Base-by-base conservation (phyloP, 1,140 invertebrate species). In the Trichogramma pretiosum region DNA sequence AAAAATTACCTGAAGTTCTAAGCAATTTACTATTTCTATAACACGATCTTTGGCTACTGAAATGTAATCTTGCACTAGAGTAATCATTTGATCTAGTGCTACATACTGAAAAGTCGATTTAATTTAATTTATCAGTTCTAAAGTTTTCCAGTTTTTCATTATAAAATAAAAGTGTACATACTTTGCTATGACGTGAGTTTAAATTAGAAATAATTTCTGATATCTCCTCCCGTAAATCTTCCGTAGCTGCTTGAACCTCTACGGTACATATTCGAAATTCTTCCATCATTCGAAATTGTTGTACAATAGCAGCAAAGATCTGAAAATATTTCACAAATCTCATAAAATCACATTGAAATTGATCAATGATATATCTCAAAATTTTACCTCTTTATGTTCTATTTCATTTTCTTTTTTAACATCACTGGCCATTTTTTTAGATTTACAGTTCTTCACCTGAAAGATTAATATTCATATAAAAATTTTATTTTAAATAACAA, bases 151-250 rank as follows among this genome's bases (percentile, higher is more conserved):
- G n/a, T n/a, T n/a, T n/a, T n/a, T 28, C 5, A 26, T 23, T 11
- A 22, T 11, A 26, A 41, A 14, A 8, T 26, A 26, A 26, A 7
- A 45, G 3, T 28, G 38, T 45, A 51, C 53, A 22, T 58, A 67
- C 68, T 50, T 60, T 64, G 36, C 63, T 41, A 36, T 69, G 63
- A 24, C 59, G 58, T 36, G 44, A 51, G 38, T 55, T 57, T 26
- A 72, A 65, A 44, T 58, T 61, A 4, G 48, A 56, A 46, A 63
- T 50, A 42, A 70, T 53, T 3, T 50, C 48, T 35, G 54, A 58
- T 18, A 65, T 60, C 58, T 68, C 67, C 53, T 72, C 68, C 5
- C 52, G 55, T n/a, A 72, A 63, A 51, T 71, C 67, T 57, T 72
- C 65, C 14, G 62, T 65, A 14, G 65, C 61, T 24, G 66, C 60